Conservation (phyloP, 1,140 invertebrate species). For the Sarcophaga bullata region DNA sequence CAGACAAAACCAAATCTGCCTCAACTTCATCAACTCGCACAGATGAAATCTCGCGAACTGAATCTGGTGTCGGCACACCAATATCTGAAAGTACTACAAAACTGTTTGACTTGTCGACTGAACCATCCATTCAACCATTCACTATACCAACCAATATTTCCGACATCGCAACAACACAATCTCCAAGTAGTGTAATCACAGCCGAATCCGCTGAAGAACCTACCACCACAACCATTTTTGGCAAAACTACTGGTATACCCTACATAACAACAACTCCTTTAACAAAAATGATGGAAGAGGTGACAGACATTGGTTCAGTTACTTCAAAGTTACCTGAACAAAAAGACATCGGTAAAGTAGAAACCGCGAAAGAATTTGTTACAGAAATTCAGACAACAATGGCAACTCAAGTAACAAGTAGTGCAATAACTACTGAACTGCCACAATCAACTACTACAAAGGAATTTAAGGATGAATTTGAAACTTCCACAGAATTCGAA, state of each 20-base stretch:
- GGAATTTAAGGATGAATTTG: no score
- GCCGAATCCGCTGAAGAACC: neutral
- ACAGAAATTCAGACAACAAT: no score
- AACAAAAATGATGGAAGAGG: neutral
- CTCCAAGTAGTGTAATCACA: neutral
- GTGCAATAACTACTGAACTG: no score
- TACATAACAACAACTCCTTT: constrained; percentile 19
- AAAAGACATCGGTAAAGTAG: no score
- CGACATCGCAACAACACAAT: neutral
- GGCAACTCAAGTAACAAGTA: no score
- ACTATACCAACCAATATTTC: neutral
- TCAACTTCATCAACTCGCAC: neutral
- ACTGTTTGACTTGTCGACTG: no score
- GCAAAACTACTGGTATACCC: constrained; percentile 13
- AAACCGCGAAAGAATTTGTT: no score
- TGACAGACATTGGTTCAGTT: neutral
- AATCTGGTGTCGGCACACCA: no score
- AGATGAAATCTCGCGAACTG: neutral
- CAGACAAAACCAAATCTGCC: constrained; percentile 4
- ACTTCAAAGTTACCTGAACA: neutral
- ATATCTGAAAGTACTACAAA: no score
- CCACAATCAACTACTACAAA: no score
- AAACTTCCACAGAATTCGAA: no score
- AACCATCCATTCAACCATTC: no score
- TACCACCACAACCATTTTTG: neutral